Evolutionary conservation across 2,888 invertebrate genomes (phyloP).

Genomic region (Serrognathus titanus): DNA sequence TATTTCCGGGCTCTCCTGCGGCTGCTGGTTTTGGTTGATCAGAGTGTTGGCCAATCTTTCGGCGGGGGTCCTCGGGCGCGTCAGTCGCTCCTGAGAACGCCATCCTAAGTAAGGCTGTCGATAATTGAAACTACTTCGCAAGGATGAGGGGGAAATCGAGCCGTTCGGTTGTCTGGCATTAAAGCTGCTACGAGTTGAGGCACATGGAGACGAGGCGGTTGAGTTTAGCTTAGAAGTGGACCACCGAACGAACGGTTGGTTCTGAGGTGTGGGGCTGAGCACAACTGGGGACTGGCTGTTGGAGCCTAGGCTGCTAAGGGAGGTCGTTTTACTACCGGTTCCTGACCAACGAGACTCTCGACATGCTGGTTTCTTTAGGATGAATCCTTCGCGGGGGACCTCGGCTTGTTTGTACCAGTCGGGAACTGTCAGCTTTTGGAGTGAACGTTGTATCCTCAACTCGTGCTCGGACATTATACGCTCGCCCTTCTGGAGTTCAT

Average conservation of each 20-base stretch:
- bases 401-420: constrained; percentile 84
- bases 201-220: constrained; percentile 70
- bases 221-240: constrained; percentile 74
- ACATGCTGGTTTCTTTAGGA: constrained; percentile 62
- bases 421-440: constrained; percentile 91
- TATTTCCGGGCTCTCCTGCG: constrained; percentile 59
- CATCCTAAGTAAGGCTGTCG: constrained; percentile 88
- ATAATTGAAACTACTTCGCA: constrained; percentile 74
- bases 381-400: constrained; percentile 74
- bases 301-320: constrained; percentile 70
- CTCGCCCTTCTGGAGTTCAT: constrained; percentile 86
- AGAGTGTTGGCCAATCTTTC: constrained; percentile 72
- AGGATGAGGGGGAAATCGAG: constrained; percentile 61
- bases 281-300: constrained; percentile 41
- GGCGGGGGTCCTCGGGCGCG: constrained; percentile 78
- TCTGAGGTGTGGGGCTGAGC: constrained; percentile 45
- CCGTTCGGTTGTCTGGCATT: constrained; percentile 61
- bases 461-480: constrained; percentile 91
- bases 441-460: constrained; percentile 85
- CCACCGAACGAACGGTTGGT: constrained; percentile 61
- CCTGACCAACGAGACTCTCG: constrained; percentile 54
- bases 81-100: constrained; percentile 79
- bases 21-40: constrained; percentile 46
- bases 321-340: constrained; percentile 73
- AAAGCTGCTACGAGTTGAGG: constrained; percentile 69